Percentiles rank a stretch among this genome's conserved stretches.
Evolutionary conservation across 2,113 vertebrate species (phyloP).

Genomic region (Tachuris rubrigastra): DNA sequence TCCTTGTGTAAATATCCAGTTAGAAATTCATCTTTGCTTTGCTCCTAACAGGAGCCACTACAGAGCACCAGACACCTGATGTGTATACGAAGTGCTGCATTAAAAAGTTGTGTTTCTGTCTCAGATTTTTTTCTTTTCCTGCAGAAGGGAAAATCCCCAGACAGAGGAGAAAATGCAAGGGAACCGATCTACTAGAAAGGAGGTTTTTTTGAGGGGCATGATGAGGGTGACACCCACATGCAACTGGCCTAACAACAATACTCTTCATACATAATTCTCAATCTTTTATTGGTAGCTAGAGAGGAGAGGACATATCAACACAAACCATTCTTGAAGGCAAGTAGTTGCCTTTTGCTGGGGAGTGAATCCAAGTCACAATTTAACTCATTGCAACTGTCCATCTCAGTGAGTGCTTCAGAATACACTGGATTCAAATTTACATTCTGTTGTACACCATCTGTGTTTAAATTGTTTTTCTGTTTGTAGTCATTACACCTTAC

Average conservation of each 20-base stretch:
- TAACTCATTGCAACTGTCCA: neutral
- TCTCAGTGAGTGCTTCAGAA: neutral
- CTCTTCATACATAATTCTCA: neutral
- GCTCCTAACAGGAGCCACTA: neutral
- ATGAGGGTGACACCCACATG: neutral
- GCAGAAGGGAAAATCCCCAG: too few species aligned
- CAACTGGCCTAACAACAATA: neutral
- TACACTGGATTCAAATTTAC: neutral
- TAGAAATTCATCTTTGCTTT: neutral
- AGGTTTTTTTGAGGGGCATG: neutral
- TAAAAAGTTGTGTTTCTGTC: neutral
- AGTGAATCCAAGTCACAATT: neutral
- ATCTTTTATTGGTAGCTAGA: neutral
- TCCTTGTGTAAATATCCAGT: neutral
- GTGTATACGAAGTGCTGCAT: neutral
- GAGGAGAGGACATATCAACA: neutral
- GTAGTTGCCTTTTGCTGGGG: neutral
- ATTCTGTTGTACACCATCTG: neutral
- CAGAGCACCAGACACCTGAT: neutral
- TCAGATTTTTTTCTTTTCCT: neutral
- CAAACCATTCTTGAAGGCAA: neutral
- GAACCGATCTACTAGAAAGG: neutral
- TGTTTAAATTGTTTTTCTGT: neutral
- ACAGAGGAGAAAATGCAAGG: neutral
- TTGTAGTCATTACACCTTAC: conserved; percentile 61